Base-by-base conservation (phyloP, 1,140 invertebrate species). In the Globodera rostochiensis region DNA sequence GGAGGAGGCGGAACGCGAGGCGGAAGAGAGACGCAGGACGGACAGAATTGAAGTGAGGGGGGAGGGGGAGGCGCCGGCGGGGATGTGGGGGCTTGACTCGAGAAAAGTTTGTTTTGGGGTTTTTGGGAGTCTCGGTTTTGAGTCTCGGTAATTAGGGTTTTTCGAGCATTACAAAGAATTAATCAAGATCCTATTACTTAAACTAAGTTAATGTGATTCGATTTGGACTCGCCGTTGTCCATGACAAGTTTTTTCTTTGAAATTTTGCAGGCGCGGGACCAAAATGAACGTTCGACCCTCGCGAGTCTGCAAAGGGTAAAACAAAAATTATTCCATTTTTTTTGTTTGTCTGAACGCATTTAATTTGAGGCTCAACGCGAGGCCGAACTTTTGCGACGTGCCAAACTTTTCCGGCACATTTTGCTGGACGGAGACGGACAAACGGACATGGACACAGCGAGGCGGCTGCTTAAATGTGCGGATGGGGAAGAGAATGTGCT, bases 391-490 rank as follows among this genome's bases (percentile, higher is more conserved):
- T 84, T 83, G 25, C 70, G 74, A 66, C 66, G 71, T 11, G 82
- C 82, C 36, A 83, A 77, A 73, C 70, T 83, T 4, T 78, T 83
- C 50, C 75, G 71, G 36, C 82, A 83, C 74, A 74, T 83, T 83
- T 49, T 83, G n/a, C 53, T 83, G 13, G 64, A 66, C n/a, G 71
- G 49, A 15, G 64, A 66, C 36, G 71, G 45, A 11, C 21, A 73
- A 25, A 13, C 57, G 36, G 77, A 78, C 70, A 25, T 69, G 7
- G 36, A 64, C 6, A 77, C 74, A 7, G 67, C 73, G 0, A 36
- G 71, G 49, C 11, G 64, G n/a, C 66, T 83, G 11, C 77, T 83
- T n/a, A 67, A 74, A 36, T 76, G 73, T 19, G 82, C 74, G 5
- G 83, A 84, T 25, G 53, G n/a, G 25, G 53, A 70, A 9, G 57